phyloP scores from a whole-genome alignment of 1,140 invertebrate genomes.

The Arion vulgaris region DNA sequence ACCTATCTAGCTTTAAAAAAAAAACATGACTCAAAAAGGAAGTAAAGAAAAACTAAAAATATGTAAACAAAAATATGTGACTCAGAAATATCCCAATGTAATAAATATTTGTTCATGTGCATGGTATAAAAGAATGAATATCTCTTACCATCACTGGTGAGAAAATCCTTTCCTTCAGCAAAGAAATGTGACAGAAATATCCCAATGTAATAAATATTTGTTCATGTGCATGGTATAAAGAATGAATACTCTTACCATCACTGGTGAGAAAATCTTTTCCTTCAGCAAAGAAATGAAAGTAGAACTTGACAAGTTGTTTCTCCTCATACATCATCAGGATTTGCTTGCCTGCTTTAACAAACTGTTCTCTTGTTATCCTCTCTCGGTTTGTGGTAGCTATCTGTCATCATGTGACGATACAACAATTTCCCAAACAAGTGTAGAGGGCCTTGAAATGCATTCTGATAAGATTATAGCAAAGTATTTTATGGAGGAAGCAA shows the following conservation, averaged over 20 bases:
- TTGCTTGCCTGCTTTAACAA: constrained; percentile 64
- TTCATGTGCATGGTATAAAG: not conserved
- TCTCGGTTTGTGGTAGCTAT: constrained; percentile 48
- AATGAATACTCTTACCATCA: constrained; percentile 53
- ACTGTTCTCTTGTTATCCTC: constrained; percentile 66
- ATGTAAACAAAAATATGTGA: constrained; percentile 66
- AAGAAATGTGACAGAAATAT: constrained; percentile 69
- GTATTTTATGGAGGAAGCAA: no score
- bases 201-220: constrained; percentile 40
- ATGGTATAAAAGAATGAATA: not conserved
- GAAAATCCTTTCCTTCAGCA: constrained; percentile 56
- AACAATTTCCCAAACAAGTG: constrained; percentile 65
- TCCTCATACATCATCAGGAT: constrained; percentile 61
- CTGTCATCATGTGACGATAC: constrained; percentile 57
- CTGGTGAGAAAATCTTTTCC: constrained; percentile 60
- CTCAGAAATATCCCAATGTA: constrained; percentile 65
- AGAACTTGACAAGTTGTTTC: constrained; percentile 62
- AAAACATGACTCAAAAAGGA: no score
- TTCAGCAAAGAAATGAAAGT: constrained; percentile 65
- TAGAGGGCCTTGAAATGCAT: constrained; percentile 68
- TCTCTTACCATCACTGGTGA: constrained; percentile 62
- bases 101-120: no score
- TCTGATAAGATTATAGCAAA: constrained; percentile 47
- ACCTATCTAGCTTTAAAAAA: no score
- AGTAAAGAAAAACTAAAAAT: no score